A percentile compares a stretch with the other conserved stretches of the same genome.
phyloP scores from a whole-genome alignment of 92 coral and sea anemone species.

The Phenganax marumi region DNA sequence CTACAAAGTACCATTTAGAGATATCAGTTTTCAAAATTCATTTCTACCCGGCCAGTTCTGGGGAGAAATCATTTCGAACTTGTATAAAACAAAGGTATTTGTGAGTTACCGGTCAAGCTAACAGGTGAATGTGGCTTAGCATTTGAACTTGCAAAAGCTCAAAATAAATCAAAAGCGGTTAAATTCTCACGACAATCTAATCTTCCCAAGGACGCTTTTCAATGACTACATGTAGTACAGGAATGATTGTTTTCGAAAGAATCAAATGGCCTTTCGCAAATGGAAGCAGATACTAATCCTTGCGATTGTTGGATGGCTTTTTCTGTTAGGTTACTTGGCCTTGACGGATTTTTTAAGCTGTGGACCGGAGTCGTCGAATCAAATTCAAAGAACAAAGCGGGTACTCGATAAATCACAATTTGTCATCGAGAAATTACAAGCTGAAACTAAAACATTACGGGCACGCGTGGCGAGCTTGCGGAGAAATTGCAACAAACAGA shows the following conservation, averaged over 20 bases:
- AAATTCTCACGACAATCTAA: not conserved
- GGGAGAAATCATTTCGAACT: no score
- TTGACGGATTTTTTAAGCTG: not conserved
- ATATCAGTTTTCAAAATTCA: no score
- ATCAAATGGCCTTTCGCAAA: slow-evolving; percentile 9
- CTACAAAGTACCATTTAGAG: no score
- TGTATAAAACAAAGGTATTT: no score
- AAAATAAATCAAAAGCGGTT: not conserved
- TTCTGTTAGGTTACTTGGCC: not conserved
- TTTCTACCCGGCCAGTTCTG: no score
- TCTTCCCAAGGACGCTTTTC: not conserved
- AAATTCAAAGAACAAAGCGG: slow-evolving; percentile 4
- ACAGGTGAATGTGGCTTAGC: no score
- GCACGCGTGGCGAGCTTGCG: not conserved
- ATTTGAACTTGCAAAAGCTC: not conserved
- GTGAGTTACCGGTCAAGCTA: no score
- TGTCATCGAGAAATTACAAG: slow-evolving; percentile 15
- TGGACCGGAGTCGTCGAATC: not conserved
- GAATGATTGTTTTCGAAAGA: not conserved
- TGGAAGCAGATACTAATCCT: not conserved
- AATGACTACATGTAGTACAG: no score
- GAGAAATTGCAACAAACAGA: not conserved
- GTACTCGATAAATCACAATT: slow-evolving; percentile 11
- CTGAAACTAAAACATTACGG: not conserved
- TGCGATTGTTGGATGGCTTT: slow-evolving; percentile 8